Evolutionary conservation across 2,113 vertebrate species (phyloP), one percentile per base, ranked within the genome.

Genomic region (Lepisosteus oculatus): DNA sequence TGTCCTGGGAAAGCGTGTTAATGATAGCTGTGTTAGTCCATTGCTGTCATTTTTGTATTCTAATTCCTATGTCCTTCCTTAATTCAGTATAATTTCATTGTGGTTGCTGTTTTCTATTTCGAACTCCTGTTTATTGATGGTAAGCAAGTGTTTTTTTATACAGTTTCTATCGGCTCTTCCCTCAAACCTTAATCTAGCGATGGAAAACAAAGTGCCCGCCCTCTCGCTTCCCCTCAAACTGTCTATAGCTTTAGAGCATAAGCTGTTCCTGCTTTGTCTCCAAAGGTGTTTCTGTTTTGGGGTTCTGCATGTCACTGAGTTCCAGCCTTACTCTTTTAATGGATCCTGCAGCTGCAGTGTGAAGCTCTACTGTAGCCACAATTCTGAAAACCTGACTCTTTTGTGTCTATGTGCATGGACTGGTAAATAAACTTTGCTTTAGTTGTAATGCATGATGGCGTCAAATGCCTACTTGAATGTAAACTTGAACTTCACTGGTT

Each of bases 351-450:
- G 62, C 62, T 65, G 17, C 42, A 43, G 41, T 29, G 29, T 65
- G 2, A 3, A n/a, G 11, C 6, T 65, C 17, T 65, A 3, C 29
- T 79, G 72, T 93, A 92, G 68, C 68, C 54, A 14, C 8, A 44
- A 55, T 61, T 41, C 68, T 59, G 55, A 13, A 70, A 70, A 70
- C 55, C 13, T 13, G 43, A 56, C 11, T 56, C 3, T 69, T 61
- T 45, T 43, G n/a, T 55, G 47, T 43, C n/a, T 59, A 57, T 59
- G 61, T 56, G 68, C 55, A 59, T 70, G 68, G 41, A 69, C 68
- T 59, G 55, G 51, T 44, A 13, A 13, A 59, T 70, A 3, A 13
- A 44, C 43, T 57, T 57, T 17, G 68, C 41, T 70, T 61, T 43
- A 56, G 43, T 15, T 69, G 54, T 7, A 61, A 61, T 70, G 68